phyloP scores from a whole-genome alignment of 2,888 invertebrate genomes.

The Coelinius sp. region DNA sequence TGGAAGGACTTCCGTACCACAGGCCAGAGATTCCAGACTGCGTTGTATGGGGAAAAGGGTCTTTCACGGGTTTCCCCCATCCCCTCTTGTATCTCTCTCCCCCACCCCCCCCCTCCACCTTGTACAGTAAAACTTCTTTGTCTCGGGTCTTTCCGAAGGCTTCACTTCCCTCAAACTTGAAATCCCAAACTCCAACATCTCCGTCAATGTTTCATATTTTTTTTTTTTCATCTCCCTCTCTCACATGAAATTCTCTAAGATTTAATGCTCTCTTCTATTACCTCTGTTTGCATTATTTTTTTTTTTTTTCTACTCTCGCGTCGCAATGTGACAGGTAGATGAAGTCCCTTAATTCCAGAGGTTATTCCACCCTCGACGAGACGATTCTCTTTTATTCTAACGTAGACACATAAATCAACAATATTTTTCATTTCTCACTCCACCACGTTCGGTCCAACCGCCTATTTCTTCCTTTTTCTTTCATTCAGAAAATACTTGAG shows the following conservation, averaged over 20 bases:
- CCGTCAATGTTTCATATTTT: slow-evolving; percentile 32
- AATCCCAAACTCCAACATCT: slow-evolving; percentile 37
- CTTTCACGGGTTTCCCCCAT: slow-evolving; percentile 40
- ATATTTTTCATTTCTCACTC: slow-evolving; percentile 35
- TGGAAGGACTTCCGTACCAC: slow-evolving; percentile 11
- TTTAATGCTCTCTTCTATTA: slow-evolving; percentile 1
- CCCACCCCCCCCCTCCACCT: slow-evolving; percentile 3
- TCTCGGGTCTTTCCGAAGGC: slow-evolving; percentile 18
- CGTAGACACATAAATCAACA: slow-evolving; percentile 47
- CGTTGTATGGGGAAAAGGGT: neutral
- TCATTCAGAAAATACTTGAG: slow-evolving; percentile 34
- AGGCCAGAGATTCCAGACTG: slow-evolving; percentile 12
- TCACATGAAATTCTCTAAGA: slow-evolving; percentile 22
- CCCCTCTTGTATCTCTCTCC: slow-evolving; percentile 8
- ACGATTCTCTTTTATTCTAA: slow-evolving; percentile 21
- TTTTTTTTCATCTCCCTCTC: slow-evolving; percentile 43
- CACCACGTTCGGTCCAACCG: neutral
- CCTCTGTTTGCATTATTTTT: slow-evolving; percentile 23
- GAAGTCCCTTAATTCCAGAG: slow-evolving; percentile 19
- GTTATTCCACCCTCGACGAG: neutral
- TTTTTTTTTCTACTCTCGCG: slow-evolving; percentile 7
- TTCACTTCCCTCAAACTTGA: slow-evolving; percentile 27
- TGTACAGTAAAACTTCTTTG: slow-evolving; percentile 22
- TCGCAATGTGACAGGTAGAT: slow-evolving; percentile 12
- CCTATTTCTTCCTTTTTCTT: slow-evolving; percentile 33